Conservation (phyloP, 2,888 invertebrate species). For the Gerosis bhagava region DNA sequence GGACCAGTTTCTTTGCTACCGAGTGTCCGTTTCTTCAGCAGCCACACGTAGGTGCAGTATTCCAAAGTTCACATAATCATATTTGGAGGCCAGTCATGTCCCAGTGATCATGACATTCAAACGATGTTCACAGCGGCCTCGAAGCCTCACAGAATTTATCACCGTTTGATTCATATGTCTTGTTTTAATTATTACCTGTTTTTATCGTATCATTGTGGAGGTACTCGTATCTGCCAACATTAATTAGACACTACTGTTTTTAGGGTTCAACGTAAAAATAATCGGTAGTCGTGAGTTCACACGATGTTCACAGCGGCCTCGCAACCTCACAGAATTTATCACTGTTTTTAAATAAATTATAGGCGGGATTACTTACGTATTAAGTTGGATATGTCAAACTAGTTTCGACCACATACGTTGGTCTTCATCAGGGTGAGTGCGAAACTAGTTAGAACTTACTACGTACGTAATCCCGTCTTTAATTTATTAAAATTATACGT, state of each 20-base stretch:
- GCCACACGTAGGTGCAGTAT: constrained; percentile 23
- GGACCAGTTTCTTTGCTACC: no score
- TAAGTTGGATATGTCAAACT: no score
- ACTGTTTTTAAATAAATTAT: no score
- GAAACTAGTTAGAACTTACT: no score
- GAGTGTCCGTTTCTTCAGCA: constrained; percentile 32
- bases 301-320: constrained; percentile 36
- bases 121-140: constrained; percentile 36
- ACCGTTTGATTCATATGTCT: constrained; percentile 38
- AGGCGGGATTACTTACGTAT: no score
- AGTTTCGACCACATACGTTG: no score
- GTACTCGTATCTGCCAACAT: constrained; percentile 15
- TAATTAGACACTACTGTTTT: constrained; percentile 3
- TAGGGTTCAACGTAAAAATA: no score
- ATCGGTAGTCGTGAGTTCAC: constrained; percentile 44
- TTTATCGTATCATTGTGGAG: constrained; percentile 3
- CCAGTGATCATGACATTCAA: constrained; percentile 44
- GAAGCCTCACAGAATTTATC: constrained; percentile 35
- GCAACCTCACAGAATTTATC: constrained; percentile 35
- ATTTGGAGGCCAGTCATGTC: constrained; percentile 40
- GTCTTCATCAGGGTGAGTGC: no score
- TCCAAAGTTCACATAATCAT: constrained; percentile 29
- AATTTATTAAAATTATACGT: no score
- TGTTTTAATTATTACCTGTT: constrained; percentile 35
- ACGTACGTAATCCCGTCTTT: no score